These are phyloP conservation scores for Crocuta crocuta DNA, from an alignment of 2,113 vertebrate species.

Conservation along the genomic window DNA sequence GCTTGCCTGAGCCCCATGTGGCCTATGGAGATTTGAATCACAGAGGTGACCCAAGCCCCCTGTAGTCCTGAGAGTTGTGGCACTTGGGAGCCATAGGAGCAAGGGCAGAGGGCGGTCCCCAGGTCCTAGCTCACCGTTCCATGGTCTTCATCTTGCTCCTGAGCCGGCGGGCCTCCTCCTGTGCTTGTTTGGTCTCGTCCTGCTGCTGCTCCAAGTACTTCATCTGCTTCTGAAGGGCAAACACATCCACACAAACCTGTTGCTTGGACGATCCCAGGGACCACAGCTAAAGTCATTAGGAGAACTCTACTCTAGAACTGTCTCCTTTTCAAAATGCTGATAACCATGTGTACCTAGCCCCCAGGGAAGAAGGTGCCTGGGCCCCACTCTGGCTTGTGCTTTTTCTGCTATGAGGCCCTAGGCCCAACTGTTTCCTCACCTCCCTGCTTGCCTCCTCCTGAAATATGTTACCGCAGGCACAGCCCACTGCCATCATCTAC, in stretches of 20 bases:
- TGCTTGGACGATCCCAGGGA: background rate
- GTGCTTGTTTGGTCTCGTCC: conserved; percentile 90
- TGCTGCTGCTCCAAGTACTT: conserved; percentile 94
- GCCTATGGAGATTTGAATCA: background rate
- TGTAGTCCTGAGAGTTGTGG: background rate
- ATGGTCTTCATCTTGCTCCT: conserved; percentile 91
- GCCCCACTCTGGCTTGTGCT: background rate
- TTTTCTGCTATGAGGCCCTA: conserved; percentile 12
- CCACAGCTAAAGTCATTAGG: background rate
- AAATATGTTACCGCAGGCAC: background rate
- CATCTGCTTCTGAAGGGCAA: conserved; percentile 94
- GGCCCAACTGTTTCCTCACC: background rate
- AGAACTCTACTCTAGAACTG: background rate
- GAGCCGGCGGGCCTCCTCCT: conserved; percentile 92
- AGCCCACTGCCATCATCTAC: background rate
- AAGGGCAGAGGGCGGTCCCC: rapidly evolving
- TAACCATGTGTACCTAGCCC: background rate
- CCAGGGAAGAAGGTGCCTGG: background rate
- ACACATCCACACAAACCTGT: background rate
- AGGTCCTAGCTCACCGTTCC: conserved; percentile 88
- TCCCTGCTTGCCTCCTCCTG: background rate
- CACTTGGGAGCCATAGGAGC: background rate
- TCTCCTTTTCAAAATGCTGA: conserved; percentile 16
- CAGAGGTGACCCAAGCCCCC: background rate
- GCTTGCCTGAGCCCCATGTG: background rate